Percentiles rank a stretch among this genome's conserved stretches.
Evolutionary conservation across 2,797 vertebrate species (phyloP).

Genomic region (Aphelocoma californica): DNA sequence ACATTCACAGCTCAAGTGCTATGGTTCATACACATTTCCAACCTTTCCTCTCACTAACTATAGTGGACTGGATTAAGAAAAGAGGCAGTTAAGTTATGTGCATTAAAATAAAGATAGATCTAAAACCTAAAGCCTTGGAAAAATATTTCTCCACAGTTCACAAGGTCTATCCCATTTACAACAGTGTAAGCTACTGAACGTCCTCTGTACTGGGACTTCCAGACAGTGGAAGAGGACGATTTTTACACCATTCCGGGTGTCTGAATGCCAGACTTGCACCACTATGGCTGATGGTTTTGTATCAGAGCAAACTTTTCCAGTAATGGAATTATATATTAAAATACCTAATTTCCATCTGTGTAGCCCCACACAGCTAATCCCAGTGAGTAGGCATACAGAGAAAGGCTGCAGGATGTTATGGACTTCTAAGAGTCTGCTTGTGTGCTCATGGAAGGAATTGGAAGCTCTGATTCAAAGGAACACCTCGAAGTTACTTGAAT

Average conservation of each 20-base stretch:
- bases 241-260: background rate
- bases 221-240: background rate
- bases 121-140: background rate
- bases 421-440: background rate
- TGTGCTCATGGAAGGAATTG: background rate
- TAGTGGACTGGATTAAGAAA: background rate
- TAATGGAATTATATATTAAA: background rate
- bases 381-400: background rate
- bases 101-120: background rate
- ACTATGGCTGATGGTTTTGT: background rate
- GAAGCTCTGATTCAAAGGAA: background rate
- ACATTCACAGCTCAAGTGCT: conserved; percentile 1
- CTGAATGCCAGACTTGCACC: background rate
- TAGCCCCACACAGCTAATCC: background rate
- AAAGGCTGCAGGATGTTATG: background rate
- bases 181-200: background rate
- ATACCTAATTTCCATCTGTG: background rate
- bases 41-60: background rate
- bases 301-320: background rate
- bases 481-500: background rate
- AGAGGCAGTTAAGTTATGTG: background rate
- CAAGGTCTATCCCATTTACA: background rate
- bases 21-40: background rate
- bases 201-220: background rate
- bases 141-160: background rate